Percentiles rank a stretch among this genome's conserved stretches.
These are phyloP conservation scores for Emydocephalus ijimae DNA, from an alignment of 2,113 vertebrate species.

Conservation along the genomic window DNA sequence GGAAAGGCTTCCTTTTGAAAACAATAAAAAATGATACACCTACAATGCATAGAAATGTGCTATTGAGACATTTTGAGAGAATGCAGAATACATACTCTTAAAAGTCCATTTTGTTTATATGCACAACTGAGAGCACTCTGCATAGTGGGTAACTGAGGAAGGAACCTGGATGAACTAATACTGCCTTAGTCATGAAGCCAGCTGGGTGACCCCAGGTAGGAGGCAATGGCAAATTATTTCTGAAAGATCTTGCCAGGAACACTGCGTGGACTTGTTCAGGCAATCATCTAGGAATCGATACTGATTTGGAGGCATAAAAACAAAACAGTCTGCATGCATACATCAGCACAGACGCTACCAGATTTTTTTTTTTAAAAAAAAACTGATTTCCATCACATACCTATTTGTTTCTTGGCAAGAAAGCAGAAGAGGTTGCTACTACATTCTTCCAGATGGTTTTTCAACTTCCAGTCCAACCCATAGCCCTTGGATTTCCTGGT, in stretches of 20 bases:
- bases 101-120: neutral
- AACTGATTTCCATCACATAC: neutral
- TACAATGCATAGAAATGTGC: neutral
- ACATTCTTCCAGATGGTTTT: neutral
- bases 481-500: neutral
- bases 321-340: neutral
- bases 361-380: neutral
- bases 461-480: neutral
- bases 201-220: neutral
- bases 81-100: neutral
- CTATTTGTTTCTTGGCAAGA: neutral
- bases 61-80: neutral
- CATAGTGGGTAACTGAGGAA: neutral
- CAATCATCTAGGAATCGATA: neutral
- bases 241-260: neutral
- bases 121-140: neutral
- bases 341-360: neutral
- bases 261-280: neutral
- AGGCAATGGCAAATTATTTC: neutral
- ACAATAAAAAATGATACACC: neutral
- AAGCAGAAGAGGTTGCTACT: neutral
- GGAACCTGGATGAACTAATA: neutral
- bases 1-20: neutral
- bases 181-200: neutral
- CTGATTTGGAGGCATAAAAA: neutral